Percentiles rank a stretch among this genome's conserved stretches.
phyloP scores from a whole-genome alignment of 1,140 invertebrate species.

The Saccostrea glomerata region DNA sequence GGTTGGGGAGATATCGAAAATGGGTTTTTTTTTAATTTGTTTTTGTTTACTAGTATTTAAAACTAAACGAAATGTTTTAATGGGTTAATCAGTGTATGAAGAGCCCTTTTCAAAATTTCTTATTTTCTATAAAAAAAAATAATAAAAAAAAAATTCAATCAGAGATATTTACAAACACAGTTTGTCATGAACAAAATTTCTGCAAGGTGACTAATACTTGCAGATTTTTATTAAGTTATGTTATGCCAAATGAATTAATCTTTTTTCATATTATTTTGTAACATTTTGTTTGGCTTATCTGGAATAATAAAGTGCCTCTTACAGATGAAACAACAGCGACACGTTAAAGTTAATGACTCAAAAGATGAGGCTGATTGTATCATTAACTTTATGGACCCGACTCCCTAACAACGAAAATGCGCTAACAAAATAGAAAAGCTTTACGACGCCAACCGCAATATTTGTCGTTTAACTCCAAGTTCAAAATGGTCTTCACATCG shows the following conservation, averaged over 20 bases:
- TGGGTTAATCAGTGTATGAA: neutral
- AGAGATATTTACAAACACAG: neutral
- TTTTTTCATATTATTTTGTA: neutral
- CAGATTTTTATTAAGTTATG: neutral
- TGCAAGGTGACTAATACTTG: conserved; percentile 6
- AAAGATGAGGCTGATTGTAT: neutral
- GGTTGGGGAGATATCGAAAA: neutral
- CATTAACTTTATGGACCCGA: neutral
- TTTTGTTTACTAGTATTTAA: neutral
- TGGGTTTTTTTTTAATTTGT: neutral
- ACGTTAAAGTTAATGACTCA: neutral
- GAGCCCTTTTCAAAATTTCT: neutral
- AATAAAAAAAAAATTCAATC: neutral
- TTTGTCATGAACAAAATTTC: neutral
- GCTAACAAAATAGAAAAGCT: neutral
- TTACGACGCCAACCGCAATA: neutral
- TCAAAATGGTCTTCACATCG: neutral
- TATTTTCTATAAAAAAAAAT: no score
- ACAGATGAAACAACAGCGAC: conserved; percentile 7
- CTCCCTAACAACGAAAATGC: neutral
- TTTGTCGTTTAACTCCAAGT: neutral
- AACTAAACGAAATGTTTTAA: neutral
- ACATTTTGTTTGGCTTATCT: conserved; percentile 14
- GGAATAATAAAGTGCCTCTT: neutral
- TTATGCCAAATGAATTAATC: conserved; percentile 10